phyloP scores from a whole-genome alignment of 1,140 invertebrate genomes.

The Tribolium castaneum region DNA sequence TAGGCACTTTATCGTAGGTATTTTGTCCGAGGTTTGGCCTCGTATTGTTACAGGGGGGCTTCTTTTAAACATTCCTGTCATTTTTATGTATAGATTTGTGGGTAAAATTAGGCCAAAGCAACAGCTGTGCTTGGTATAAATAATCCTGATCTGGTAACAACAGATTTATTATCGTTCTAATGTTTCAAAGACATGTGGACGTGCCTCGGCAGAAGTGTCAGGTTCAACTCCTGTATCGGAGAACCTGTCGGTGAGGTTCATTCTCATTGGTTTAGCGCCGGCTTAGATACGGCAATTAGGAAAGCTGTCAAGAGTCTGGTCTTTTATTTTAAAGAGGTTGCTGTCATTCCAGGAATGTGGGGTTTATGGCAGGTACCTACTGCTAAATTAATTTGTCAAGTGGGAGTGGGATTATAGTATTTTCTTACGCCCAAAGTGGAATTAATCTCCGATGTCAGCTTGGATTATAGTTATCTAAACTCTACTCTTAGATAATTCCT shows the following conservation, averaged over 20 bases:
- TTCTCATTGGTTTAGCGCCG: neutral
- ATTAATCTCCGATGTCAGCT: neutral
- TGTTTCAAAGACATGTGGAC: constrained; percentile 1
- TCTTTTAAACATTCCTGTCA: neutral
- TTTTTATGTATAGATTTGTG: neutral
- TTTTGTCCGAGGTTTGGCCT: constrained; percentile 4
- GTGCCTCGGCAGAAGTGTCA: neutral
- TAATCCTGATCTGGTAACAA: constrained; percentile 9
- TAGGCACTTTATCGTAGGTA: constrained; percentile 6
- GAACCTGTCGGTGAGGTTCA: neutral
- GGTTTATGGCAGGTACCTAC: neutral
- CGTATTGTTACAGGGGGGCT: neutral
- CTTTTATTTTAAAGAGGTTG: neutral
- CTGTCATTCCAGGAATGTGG: neutral
- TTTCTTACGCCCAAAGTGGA: neutral
- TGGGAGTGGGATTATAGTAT: neutral
- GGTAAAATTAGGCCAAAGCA: constrained; percentile 12
- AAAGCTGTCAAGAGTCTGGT: neutral
- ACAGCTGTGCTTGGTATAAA: constrained; percentile 12
- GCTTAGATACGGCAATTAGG: neutral
- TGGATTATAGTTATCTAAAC: neutral
- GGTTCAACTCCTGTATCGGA: neutral
- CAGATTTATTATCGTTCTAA: constrained; percentile 5
- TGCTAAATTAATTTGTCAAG: neutral
- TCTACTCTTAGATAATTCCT: neutral